Evolutionary conservation across 37 sponge, comb jelly and placozoan genomes (phyloP).

Genomic region (Halisarca cf. caerulea): DNA sequence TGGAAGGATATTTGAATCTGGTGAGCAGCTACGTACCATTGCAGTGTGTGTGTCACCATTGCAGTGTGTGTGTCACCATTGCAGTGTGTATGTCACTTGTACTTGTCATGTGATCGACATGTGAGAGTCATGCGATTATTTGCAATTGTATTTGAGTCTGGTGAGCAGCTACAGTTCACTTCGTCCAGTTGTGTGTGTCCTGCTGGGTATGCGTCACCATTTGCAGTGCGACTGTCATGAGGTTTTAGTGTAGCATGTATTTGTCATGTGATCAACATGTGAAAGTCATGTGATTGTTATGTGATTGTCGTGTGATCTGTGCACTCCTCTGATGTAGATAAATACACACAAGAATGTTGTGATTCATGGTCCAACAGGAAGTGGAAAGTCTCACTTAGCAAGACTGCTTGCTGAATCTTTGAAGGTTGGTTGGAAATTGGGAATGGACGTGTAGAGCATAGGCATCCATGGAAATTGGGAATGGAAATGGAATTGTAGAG

Average conservation of each 20-base stretch:
- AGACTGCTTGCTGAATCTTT: conserved; percentile 54
- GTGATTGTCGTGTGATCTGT: neutral
- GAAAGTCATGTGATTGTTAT: neutral
- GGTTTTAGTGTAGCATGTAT: neutral
- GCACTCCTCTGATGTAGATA: conserved; percentile 22
- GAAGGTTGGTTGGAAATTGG: conserved; percentile 36
- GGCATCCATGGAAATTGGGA: too few species aligned
- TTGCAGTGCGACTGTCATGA: neutral
- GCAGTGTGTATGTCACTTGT: neutral
- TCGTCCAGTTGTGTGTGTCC: too few species aligned
- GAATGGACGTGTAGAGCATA: neutral
- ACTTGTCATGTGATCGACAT: neutral
- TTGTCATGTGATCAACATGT: neutral
- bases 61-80: too few species aligned
- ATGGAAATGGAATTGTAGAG: too few species aligned
- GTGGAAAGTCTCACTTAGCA: conserved; percentile 68
- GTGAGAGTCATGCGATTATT: conserved; percentile 6
- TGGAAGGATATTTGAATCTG: conserved; percentile 45
- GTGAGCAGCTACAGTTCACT: too few species aligned
- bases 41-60: neutral
- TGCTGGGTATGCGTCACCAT: too few species aligned
- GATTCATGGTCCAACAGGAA: conserved; percentile 67
- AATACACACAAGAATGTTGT: conserved; percentile 54
- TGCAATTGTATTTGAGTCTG: neutral
- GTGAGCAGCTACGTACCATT: too few species aligned